Base-by-base conservation (phyloP, 2,888 invertebrate species). In the Synanthedon myopaeformis region DNA sequence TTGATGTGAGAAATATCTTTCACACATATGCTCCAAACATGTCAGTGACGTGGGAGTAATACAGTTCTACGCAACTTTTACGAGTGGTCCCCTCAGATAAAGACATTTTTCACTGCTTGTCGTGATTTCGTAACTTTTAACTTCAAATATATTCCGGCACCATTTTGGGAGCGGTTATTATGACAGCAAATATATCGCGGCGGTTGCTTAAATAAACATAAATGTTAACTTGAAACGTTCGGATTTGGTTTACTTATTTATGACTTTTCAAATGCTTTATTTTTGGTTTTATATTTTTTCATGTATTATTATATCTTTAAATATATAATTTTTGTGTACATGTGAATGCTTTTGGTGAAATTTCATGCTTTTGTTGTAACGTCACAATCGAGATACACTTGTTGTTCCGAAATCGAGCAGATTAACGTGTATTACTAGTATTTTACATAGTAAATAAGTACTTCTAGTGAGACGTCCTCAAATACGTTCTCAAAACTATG, bases 91-190 rank as follows among this genome's bases (percentile, higher is more conserved):
- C 67, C 63, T 72, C 73, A 76, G 78, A 80, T 79, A 78, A 67
- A 82, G 76, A 70, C 71, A 71, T 81, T 77, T 77, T 73, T 75
- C 70, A 76, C 69, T 67, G 61, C 72, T 69, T 70, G 72, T 74
- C 75, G 70, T 63, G 67, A 71, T 74, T 72, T 70, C 69, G 71
- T 76, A 71, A 72, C 68, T 61, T 72, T 58, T 74, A 72, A 70
- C 69, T 61, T 63, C 64, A 55, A 53, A 54, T 68, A 70, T 68
- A 55, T 64, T 66, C 70, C 67, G 65, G 65, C 66, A 59, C 67
- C 62, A 65, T 72, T 73, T 69, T 60, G 58, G 60, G 58, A 61
- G 59, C 54, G 60, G 59, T 60, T 57, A 55, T 55, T 58, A 12
- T 63, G 55, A 59, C 59, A 61, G 60, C 35, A 35, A 57, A 52